phyloP scores from a whole-genome alignment of 2,888 invertebrate species.

The Calliscelio sp. region DNA sequence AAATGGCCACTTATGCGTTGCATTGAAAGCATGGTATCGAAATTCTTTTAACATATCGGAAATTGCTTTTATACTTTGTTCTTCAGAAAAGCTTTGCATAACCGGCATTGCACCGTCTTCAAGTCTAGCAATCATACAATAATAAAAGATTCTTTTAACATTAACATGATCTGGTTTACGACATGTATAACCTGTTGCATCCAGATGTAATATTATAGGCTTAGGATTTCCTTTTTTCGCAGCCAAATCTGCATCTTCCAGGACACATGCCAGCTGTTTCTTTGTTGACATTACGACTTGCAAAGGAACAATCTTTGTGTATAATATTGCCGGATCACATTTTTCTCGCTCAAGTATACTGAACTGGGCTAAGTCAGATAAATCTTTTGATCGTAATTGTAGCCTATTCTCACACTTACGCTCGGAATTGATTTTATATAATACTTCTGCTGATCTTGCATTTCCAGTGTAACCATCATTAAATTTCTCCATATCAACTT shows the following conservation, averaged over 20 bases:
- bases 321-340: constrained; percentile 42
- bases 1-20: constrained; percentile 51
- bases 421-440: constrained; percentile 63
- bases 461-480: constrained; percentile 47
- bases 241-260: constrained; percentile 4
- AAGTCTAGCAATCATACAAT: too few relatives aligned
- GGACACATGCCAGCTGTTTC: neutral
- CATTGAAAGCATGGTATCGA: constrained; percentile 41
- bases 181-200: constrained; percentile 65
- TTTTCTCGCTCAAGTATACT: constrained; percentile 23
- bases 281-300: neutral
- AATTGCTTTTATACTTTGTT: constrained; percentile 60
- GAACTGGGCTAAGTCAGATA: constrained; percentile 52
- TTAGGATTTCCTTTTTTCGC: neutral
- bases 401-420: constrained; percentile 21
- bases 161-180: too few relatives aligned
- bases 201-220: constrained; percentile 57
- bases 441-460: neutral
- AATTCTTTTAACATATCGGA: constrained; percentile 52
- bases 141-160: too few relatives aligned
- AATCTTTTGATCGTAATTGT: constrained; percentile 58
- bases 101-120: constrained; percentile 45
- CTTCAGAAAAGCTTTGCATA: constrained; percentile 56
- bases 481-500: constrained; percentile 20
- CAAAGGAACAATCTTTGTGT: constrained; percentile 18